Conservation (phyloP, 2,113 vertebrate species). For the Rhinichthys klamathensis region DNA sequence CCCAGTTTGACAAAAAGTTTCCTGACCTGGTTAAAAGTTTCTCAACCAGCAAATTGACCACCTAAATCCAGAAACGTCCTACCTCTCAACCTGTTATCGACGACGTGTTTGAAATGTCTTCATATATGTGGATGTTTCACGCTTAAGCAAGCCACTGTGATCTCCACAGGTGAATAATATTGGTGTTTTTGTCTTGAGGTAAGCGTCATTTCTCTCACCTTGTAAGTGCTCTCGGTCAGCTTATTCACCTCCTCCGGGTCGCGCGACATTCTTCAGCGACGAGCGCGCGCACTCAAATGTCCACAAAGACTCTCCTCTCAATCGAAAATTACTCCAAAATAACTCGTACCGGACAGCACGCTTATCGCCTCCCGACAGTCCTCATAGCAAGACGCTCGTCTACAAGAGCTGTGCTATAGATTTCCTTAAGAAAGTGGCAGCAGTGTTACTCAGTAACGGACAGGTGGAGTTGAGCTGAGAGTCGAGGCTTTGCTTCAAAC, state of each 20-base stretch:
- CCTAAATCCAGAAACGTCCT: not conserved
- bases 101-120: too few relatives aligned
- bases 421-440: not conserved
- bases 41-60: not conserved
- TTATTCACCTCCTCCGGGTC: slow-evolving; percentile 88
- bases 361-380: slow-evolving; percentile 61
- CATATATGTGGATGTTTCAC: not conserved
- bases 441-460: not conserved
- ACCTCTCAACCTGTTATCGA: not conserved
- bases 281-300: not conserved
- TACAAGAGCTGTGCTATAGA: not conserved
- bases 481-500: slow-evolving; percentile 72
- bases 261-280: slow-evolving; percentile 82
- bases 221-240: slow-evolving; percentile 93
- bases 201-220: slow-evolving; percentile 72
- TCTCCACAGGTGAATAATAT: not conserved
- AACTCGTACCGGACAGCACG: slow-evolving; percentile 2
- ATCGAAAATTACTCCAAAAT: slow-evolving; percentile 2
- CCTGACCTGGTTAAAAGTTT: not conserved
- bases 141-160: not conserved
- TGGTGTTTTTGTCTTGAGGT: not conserved
- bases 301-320: not conserved
- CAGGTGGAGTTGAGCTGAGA: slow-evolving; percentile 7
- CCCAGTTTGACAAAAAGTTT: not conserved
- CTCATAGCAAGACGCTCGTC: slow-evolving; percentile 60